phyloP scores from a whole-genome alignment of 2,888 invertebrate genomes.

The Trissonchulus latispiculum region DNA sequence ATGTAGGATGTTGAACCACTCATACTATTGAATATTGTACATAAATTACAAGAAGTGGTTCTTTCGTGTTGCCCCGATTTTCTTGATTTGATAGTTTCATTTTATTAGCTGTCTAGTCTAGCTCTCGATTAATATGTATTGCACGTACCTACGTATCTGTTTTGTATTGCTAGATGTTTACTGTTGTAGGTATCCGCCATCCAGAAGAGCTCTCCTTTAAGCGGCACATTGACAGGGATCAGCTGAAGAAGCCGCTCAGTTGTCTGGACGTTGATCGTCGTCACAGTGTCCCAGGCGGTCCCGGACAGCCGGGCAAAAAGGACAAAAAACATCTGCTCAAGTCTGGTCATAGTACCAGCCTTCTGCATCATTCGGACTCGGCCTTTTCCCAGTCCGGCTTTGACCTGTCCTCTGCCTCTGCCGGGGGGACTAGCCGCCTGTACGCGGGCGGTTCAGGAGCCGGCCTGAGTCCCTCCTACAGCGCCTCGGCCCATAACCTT shows the following conservation, averaged over 20 bases:
- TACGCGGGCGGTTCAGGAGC: neutral
- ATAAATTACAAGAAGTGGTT: no score
- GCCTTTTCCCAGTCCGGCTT: neutral
- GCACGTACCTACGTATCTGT: no score
- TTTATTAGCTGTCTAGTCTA: no score
- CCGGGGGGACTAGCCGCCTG: neutral
- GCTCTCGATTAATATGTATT: no score
- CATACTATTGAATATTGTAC: no score
- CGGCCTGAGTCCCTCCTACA: neutral
- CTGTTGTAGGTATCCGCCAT: conserved; percentile 67
- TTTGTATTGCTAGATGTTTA: no score
- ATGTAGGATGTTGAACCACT: no score
- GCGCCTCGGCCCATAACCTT: neutral
- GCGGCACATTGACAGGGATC: conserved; percentile 50
- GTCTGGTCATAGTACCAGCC: neutral
- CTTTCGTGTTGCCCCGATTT: no score
- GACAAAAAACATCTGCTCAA: no score
- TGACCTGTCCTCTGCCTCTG: neutral
- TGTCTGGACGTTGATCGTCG: neutral
- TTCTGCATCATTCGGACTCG: neutral
- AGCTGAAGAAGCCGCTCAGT: conserved; percentile 28
- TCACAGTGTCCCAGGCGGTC: neutral
- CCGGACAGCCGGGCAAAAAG: neutral
- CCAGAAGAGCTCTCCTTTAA: conserved; percentile 93
- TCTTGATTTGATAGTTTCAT: no score